These are phyloP conservation scores for Cyprinodon brontotheroides DNA, from an alignment of 2,113 vertebrate genomes.

Conservation along the genomic window DNA sequence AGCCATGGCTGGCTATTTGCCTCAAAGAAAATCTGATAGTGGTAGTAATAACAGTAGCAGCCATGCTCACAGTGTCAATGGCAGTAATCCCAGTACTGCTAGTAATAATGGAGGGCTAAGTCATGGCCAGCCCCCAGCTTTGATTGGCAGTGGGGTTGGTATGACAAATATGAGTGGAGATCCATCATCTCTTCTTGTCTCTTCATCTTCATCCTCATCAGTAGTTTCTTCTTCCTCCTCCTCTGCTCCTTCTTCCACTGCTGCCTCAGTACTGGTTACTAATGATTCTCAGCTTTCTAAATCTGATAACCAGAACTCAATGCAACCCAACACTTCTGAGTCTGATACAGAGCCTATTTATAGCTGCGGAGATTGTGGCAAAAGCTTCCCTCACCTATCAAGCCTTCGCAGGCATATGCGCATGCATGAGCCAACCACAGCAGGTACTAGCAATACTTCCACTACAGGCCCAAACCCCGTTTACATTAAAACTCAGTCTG, in stretches of 20 bases:
- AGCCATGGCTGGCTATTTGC: constrained; percentile 84
- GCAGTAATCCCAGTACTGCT: constrained; percentile 73
- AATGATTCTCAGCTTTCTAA: constrained; percentile 81
- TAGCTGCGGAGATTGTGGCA: constrained; percentile 82
- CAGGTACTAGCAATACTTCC: constrained; percentile 76
- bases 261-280: constrained; percentile 81
- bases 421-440: constrained; percentile 82
- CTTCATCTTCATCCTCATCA: constrained; percentile 81
- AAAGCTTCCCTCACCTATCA: constrained; percentile 84
- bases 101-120: constrained; percentile 75
- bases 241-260: constrained; percentile 80
- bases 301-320: constrained; percentile 74
- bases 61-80: constrained; percentile 69
- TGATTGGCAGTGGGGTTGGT: constrained; percentile 77
- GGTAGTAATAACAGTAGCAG: constrained; percentile 64
- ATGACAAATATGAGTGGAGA: constrained; percentile 78
- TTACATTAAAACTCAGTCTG: constrained; percentile 77
- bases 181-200: constrained; percentile 77
- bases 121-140: constrained; percentile 75
- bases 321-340: constrained; percentile 72
- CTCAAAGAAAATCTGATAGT: constrained; percentile 81
- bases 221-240: constrained; percentile 82
- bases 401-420: constrained; percentile 84
- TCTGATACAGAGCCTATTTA: constrained; percentile 77
- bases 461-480: constrained; percentile 77